Evolutionary conservation across 2,797 vertebrate species (phyloP).

Genomic region (Pantherophis vulpinus): DNA sequence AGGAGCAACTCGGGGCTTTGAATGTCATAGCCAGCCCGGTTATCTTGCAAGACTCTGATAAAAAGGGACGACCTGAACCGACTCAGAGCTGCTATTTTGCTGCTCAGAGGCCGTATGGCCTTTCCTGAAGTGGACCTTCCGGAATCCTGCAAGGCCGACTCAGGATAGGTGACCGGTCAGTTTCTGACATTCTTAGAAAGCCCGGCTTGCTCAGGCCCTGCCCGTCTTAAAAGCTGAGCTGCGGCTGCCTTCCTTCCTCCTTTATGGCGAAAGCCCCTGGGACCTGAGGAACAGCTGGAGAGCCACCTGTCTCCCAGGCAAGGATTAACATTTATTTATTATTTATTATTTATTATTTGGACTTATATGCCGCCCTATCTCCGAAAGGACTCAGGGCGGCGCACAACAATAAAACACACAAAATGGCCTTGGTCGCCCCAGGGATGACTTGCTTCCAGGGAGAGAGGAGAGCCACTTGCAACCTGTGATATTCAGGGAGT

Average conservation of each 20-base stretch:
- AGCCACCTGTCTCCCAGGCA: background rate
- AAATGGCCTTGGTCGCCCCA: background rate
- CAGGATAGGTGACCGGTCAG: background rate
- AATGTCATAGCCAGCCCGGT: background rate
- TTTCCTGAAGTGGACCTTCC: background rate
- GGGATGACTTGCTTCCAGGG: too few species aligned
- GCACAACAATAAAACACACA: too few species aligned
- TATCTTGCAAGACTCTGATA: background rate
- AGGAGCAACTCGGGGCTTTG: background rate
- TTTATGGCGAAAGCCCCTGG: background rate
- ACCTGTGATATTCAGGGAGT: background rate
- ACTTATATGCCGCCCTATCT: too few species aligned
- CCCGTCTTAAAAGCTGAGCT: background rate
- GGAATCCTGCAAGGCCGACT: background rate
- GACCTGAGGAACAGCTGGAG: background rate
- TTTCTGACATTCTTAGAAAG: background rate
- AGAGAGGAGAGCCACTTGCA: background rate
- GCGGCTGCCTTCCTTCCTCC: background rate
- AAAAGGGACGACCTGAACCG: background rate
- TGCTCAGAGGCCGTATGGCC: background rate
- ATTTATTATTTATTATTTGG: too few species aligned
- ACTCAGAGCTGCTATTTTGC: background rate
- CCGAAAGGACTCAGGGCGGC: too few species aligned
- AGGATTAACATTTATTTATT: too few species aligned
- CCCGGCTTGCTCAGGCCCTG: too few species aligned